Percentiles rank a stretch among this genome's conserved stretches.
Evolutionary conservation across 2,888 invertebrate species (phyloP).

Genomic region (Candidula unifasciata): DNA sequence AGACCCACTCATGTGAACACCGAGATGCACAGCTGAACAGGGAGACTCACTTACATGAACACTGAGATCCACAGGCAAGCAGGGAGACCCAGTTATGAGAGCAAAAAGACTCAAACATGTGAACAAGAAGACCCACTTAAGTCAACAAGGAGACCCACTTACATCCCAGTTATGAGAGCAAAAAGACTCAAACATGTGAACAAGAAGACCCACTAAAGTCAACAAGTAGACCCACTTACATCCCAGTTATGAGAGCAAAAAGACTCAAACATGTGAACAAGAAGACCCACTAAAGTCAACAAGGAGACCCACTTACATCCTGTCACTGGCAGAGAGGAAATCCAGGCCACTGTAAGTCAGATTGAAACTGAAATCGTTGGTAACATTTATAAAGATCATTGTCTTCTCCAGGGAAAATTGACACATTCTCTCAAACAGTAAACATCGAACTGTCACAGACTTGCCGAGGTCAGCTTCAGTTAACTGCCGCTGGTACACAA

Average conservation of each 20-base stretch:
- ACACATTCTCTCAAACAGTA: slow-evolving; percentile 93
- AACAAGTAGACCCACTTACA: neutral
- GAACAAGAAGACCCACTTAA: no score
- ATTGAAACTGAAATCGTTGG: slow-evolving; percentile 91
- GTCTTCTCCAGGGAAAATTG: slow-evolving; percentile 98
- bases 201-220: neutral
- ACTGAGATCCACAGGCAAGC: no score
- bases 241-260: no score
- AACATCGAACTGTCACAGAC: slow-evolving; percentile 85
- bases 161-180: no score
- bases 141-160: no score
- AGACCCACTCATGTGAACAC: no score
- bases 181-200: neutral
- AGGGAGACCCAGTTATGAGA: no score
- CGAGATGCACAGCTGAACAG: no score
- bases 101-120: no score
- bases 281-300: neutral
- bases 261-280: neutral
- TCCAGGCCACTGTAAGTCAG: slow-evolving; percentile 93
- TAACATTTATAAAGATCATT: slow-evolving; percentile 97
- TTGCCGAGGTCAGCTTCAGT: slow-evolving; percentile 66
- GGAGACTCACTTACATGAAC: no score
- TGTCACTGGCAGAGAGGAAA: slow-evolving; percentile 64
- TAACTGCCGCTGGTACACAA: slow-evolving; percentile 81
- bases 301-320: slow-evolving; percentile 50